Base-by-base conservation (phyloP, 2,888 invertebrate genomes). In the Cryptocheilus praepositus region DNA sequence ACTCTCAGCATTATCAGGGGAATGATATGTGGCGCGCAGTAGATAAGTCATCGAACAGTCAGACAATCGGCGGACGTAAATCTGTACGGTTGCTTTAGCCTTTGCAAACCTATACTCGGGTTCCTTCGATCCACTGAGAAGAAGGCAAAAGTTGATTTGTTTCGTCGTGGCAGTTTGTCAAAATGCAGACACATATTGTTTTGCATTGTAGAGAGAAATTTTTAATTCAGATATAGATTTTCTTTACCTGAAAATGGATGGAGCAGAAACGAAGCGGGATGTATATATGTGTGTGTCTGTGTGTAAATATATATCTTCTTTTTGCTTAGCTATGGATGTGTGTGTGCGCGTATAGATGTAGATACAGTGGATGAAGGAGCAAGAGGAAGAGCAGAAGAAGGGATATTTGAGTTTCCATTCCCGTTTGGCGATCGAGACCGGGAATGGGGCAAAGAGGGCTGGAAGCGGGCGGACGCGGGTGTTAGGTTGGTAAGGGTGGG, bases 361-460 rank as follows among this genome's bases (percentile, higher is more conserved):
- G n/a, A n/a, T n/a, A n/a, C n/a, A n/a, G 36, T 36, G 36, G 36
- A 36, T 36, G 36, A 36, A 36, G 36, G 11, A 36, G 13, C 36
- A 4, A 11, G 36, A 36, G 36, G 36, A 36, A 36, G 36, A 36
- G 36, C 36, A 5, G 36, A 36, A 36, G 18, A 15, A 58, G 58
- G 58, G 63, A n/a, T 16, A 61, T 63, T 52, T 62, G 67, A 62
- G 73, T 73, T 76, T 64, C 67, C 69, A 70, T 70, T 59, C 64
- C 56, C 63, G 64, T 57, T 67, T 7, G 22, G 56, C 49, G 70
- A 22, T 4, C 45, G 54, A 52, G 21, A 11, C 36, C 4, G 36
- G 8, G 36, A 36, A 36, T 36, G 36, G 52, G 15, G 52, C 13
- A 2, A 11, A 16, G 13, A 16, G 11, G 8, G 43, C 0, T 15